phyloP scores from a whole-genome alignment of 2,888 invertebrate genomes.

The Orthosia gracilis region DNA sequence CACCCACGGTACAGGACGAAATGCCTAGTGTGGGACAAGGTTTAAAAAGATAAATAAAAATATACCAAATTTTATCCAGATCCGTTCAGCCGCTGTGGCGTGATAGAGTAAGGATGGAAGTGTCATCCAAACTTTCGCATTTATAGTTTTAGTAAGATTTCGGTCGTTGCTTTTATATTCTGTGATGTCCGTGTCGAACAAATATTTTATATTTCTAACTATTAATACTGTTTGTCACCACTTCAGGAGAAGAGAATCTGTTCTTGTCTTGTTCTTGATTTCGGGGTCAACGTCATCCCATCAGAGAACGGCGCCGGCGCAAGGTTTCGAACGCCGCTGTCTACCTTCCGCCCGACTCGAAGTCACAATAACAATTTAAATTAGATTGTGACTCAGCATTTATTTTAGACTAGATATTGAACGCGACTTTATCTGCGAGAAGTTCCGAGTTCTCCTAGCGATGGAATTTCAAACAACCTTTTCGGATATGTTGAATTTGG shows the following conservation, averaged over 20 bases:
- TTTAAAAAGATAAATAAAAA: no score
- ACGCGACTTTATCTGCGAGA: not conserved
- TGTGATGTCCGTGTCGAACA: no score
- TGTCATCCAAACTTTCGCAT: no score
- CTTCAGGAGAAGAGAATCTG: not conserved
- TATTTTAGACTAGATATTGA: conserved; percentile 25
- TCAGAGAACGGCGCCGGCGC: conserved; percentile 47
- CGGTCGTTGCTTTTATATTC: no score
- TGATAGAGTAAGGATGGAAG: no score
- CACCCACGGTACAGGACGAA: no score
- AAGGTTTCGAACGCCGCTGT: conserved; percentile 39
- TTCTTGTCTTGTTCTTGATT: conserved; percentile 15
- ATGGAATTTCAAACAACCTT: not conserved
- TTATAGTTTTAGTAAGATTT: no score
- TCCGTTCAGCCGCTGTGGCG: no score
- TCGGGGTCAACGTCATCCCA: conserved; percentile 37
- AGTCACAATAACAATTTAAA: conserved; percentile 53
- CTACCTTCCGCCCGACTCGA: conserved; percentile 45
- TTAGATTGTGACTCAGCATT: conserved; percentile 46
- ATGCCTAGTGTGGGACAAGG: no score
- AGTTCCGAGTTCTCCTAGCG: not conserved
- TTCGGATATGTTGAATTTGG: not conserved
- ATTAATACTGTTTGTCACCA: no score
- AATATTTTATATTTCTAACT: no score
- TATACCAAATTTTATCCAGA: no score